Conservation (phyloP, 1,140 invertebrate genomes). For the Nilaparvata lugens region DNA sequence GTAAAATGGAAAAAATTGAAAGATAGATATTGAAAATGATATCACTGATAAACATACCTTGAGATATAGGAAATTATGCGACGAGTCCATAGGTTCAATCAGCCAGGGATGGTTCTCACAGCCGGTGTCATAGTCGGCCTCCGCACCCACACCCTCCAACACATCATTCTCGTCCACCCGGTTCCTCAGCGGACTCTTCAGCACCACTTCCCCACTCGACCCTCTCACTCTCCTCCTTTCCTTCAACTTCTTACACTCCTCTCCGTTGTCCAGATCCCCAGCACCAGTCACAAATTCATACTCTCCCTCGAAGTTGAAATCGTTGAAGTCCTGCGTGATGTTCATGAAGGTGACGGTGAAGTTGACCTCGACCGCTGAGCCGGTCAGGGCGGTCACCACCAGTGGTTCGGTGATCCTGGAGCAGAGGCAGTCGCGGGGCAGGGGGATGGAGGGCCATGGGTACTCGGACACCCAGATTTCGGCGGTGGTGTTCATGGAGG, state of each 20-base stretch:
- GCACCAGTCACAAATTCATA: conserved; percentile 25
- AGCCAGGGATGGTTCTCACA: conserved; percentile 69
- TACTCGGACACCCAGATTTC: conserved; percentile 60
- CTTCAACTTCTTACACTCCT: conserved; percentile 48
- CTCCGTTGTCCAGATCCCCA: conserved; percentile 31
- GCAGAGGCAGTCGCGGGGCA: conserved; percentile 64
- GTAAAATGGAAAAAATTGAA: too few species aligned
- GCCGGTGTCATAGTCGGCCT: conserved; percentile 35
- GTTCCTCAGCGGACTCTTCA: conserved; percentile 38
- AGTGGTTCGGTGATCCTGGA: conserved; percentile 52
- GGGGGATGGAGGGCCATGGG: conserved; percentile 51
- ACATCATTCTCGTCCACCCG: conserved; percentile 35
- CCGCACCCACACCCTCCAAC: conserved; percentile 16
- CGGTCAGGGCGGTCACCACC: conserved; percentile 50
- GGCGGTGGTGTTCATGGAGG: conserved; percentile 31
- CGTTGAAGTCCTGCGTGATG: conserved; percentile 67
- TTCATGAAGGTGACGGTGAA: conserved; percentile 71
- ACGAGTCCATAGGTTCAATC: conserved; percentile 59
- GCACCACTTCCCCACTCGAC: conserved; percentile 57
- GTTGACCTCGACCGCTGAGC: conserved; percentile 55
- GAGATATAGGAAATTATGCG: conserved; percentile 59
- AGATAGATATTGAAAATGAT: too few species aligned
- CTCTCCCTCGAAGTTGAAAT: conserved; percentile 67
- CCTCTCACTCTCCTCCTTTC: conserved; percentile 52
- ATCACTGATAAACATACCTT: conserved; percentile 32